phyloP scores from a whole-genome alignment of 2,888 invertebrate genomes.

The Charanyca ferruginea region DNA sequence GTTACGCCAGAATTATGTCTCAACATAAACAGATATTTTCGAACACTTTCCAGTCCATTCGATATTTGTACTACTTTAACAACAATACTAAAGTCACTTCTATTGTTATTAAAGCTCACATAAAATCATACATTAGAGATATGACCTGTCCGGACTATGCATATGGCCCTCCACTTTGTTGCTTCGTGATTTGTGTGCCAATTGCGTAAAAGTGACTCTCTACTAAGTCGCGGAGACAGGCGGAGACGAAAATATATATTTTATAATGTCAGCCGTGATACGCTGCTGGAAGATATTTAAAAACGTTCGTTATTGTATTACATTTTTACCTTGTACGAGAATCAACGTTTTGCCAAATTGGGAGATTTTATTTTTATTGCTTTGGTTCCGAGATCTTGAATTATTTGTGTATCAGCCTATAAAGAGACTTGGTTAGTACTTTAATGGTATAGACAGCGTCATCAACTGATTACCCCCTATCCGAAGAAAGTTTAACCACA shows the following conservation, averaged over 20 bases:
- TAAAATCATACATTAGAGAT: background rate
- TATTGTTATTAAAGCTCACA: too few relatives aligned
- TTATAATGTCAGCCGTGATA: slow-evolving; percentile 48
- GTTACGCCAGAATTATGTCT: too few relatives aligned
- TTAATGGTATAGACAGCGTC: too few relatives aligned
- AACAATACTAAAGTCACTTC: too few relatives aligned
- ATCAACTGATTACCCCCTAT: too few relatives aligned
- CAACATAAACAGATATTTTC: too few relatives aligned
- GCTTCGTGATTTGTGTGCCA: slow-evolving; percentile 77
- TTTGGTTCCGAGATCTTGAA: background rate
- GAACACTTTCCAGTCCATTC: too few relatives aligned
- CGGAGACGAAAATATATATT: slow-evolving; percentile 53
- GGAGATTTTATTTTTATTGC: slow-evolving; percentile 4
- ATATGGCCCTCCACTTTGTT: slow-evolving; percentile 63
- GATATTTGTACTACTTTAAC: too few relatives aligned
- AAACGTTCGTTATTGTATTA: slow-evolving; percentile 59
- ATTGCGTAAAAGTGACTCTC: slow-evolving; percentile 75
- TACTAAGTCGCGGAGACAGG: slow-evolving; percentile 62
- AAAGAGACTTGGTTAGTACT: too few relatives aligned
- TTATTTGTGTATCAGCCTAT: too few relatives aligned
- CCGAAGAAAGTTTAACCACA: too few relatives aligned
- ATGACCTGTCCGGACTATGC: slow-evolving; percentile 54
- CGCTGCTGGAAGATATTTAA: slow-evolving; percentile 39
- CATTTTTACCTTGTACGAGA: slow-evolving; percentile 52
- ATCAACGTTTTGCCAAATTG: slow-evolving; percentile 46